These are phyloP conservation scores for Mastomys natalensis DNA, from an alignment of 2,113 vertebrate genomes.

Conservation along the genomic window DNA sequence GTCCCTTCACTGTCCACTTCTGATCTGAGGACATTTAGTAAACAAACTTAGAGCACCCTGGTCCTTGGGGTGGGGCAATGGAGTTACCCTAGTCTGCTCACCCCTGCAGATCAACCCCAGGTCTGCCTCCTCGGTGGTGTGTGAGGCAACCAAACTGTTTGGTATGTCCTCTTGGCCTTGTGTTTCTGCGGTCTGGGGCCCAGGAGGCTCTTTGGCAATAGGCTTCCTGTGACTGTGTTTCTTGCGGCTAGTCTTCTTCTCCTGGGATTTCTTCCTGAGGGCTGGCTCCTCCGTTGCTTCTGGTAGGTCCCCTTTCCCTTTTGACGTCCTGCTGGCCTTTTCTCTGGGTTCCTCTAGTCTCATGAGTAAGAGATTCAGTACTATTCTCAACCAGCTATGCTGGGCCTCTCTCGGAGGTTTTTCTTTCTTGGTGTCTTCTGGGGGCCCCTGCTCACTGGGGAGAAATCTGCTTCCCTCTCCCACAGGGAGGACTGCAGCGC, in stretches of 20 bases:
- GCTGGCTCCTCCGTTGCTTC: not conserved
- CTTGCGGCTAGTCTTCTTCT: slow-evolving; percentile 78
- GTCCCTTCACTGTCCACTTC: not conserved
- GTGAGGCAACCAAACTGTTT: accelerated
- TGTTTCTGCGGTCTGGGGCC: not conserved
- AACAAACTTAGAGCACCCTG: not conserved
- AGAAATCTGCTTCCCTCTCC: not conserved
- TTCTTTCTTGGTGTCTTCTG: slow-evolving; percentile 81
- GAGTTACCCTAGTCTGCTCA: slow-evolving; percentile 37
- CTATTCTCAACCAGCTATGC: slow-evolving; percentile 85
- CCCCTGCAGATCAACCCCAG: not conserved
- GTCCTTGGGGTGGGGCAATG: not conserved
- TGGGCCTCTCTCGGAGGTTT: slow-evolving; percentile 78
- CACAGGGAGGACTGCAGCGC: not conserved
- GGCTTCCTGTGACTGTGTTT: slow-evolving; percentile 7
- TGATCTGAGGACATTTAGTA: not conserved
- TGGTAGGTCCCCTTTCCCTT: slow-evolving; percentile 81
- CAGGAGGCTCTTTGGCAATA: not conserved
- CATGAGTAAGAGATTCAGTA: slow-evolving; percentile 86
- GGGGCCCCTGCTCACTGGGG: slow-evolving; percentile 34
- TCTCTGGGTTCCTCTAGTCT: slow-evolving; percentile 89
- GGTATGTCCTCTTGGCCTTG: slow-evolving; percentile 26
- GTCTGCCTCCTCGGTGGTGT: not conserved
- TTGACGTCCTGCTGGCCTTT: slow-evolving; percentile 77
- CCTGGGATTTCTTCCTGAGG: slow-evolving; percentile 78